A percentile compares a stretch with the other conserved stretches of the same genome.
phyloP scores from a whole-genome alignment of 2,797 vertebrate genomes.

The Trematomus bernacchii region DNA sequence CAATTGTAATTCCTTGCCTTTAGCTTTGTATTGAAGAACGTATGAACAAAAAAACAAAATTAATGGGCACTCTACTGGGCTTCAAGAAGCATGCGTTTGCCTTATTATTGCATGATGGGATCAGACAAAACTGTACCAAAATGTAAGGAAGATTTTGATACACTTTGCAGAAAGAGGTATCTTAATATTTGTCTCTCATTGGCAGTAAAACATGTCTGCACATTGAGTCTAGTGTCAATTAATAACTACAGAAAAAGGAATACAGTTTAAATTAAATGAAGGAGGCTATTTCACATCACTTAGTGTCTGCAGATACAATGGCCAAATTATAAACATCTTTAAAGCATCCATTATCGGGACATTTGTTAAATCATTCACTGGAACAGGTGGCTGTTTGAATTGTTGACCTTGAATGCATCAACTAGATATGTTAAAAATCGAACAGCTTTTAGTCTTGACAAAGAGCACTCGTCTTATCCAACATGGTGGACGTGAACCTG shows the following conservation, averaged over 20 bases:
- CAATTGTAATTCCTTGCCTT: conserved; percentile 74
- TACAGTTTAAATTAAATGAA: conserved; percentile 30
- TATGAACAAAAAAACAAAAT: conserved; percentile 2
- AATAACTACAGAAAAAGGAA: conserved; percentile 28
- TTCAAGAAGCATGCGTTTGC: conserved; percentile 40
- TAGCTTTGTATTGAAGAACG: conserved; percentile 60
- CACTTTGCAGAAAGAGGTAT: conserved; percentile 3
- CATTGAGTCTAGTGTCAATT: conserved; percentile 35
- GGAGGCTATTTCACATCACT: conserved; percentile 33
- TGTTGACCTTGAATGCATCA: conserved; percentile 70
- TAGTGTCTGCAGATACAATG: conserved; percentile 10
- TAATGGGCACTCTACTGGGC: conserved; percentile 32
- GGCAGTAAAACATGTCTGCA: background rate
- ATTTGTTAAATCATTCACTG: conserved; percentile 57
- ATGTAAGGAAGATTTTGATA: conserved; percentile 7
- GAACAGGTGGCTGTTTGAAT: conserved; percentile 50
- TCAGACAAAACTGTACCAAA: conserved; percentile 22
- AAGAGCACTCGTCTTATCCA: conserved; percentile 66
- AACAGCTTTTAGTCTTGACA: conserved; percentile 70
- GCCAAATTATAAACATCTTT: conserved; percentile 38
- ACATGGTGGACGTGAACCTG: conserved; percentile 77
- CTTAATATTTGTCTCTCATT: conserved; percentile 14
- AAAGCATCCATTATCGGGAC: conserved; percentile 41
- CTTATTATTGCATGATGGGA: conserved; percentile 19
- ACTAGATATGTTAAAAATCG: conserved; percentile 56